Evolutionary conservation across 2,113 vertebrate species (phyloP).

Genomic region (Gallinago jamesoni): DNA sequence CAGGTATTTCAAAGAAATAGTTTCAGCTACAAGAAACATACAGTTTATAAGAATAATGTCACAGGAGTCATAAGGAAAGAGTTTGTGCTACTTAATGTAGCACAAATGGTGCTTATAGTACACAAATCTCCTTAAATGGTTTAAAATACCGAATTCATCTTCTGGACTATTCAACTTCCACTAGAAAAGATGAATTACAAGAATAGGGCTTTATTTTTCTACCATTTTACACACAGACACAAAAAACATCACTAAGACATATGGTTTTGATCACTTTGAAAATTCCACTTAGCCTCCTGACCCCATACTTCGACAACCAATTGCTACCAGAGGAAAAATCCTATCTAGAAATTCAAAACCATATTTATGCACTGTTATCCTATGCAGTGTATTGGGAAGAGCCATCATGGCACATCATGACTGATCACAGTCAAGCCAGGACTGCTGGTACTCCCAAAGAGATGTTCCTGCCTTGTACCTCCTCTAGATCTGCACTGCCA

Average conservation of each 20-base stretch:
- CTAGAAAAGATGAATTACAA: not conserved
- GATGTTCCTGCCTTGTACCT: not conserved
- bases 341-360: not conserved
- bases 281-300: not conserved
- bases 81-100: not conserved
- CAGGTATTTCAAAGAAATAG: not conserved
- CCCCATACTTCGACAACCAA: not conserved
- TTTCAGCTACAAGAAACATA: not conserved
- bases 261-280: not conserved
- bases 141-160: not conserved
- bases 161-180: not conserved
- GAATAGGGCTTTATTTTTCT: not conserved
- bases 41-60: not conserved
- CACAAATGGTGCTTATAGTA: too few relatives aligned
- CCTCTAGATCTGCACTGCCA: not conserved
- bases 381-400: not conserved
- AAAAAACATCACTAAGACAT: not conserved
- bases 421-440: not conserved
- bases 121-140: too few relatives aligned
- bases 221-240: not conserved
- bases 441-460: not conserved
- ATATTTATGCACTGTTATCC: not conserved
- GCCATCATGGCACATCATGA: not conserved
- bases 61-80: not conserved
- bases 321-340: not conserved